Base-by-base conservation (phyloP, 2,888 invertebrate species). In the Eilema sororculum region DNA sequence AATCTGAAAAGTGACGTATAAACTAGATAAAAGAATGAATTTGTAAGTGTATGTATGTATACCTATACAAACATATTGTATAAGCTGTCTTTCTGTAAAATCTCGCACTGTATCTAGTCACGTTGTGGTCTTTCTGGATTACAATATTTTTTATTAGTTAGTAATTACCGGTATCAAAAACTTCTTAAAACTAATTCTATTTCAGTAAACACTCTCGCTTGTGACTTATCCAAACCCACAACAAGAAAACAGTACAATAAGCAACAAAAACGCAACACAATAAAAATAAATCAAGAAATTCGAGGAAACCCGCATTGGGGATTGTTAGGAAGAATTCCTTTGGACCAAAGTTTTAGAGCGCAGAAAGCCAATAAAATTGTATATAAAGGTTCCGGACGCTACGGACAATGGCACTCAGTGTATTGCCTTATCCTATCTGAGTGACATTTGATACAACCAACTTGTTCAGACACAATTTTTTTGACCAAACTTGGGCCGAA, bases 291-390 rank as follows among this genome's bases (percentile, higher is more conserved):
- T 86, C 80, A 81, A 83, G 82, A 79, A 87, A 84, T 84, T 86
- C 80, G 82, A 72, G 75, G 78, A 73, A 78, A 78, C 79, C 79
- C 78, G 78, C 68, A 74, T 76, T 73, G 68, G 79, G 74, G 84
- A 85, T 85, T 85, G 84, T 85, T 82, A 78, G 74, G 78, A 82
- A 81, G 85, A 84, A 87, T 86, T 86, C 85, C 82, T 87, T 85
- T 81, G 77, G 80, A 72, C 78, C 80, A 78, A 81, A 86, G 83
- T 86, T 88, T 86, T 86, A 84, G 84, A 84, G 82, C 80, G 78
- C 76, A 79, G 76, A 81, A 84, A 83, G 77, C 84, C 84, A 88
- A 87, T 87, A 86, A 88, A 87, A 86, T 84, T 82, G 84, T 85
- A 81, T 85, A 81, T 84, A 83, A 85, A 81, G 83, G 81, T 80